phyloP scores from a whole-genome alignment of 2,113 vertebrate species.

The Petromus typicus region DNA sequence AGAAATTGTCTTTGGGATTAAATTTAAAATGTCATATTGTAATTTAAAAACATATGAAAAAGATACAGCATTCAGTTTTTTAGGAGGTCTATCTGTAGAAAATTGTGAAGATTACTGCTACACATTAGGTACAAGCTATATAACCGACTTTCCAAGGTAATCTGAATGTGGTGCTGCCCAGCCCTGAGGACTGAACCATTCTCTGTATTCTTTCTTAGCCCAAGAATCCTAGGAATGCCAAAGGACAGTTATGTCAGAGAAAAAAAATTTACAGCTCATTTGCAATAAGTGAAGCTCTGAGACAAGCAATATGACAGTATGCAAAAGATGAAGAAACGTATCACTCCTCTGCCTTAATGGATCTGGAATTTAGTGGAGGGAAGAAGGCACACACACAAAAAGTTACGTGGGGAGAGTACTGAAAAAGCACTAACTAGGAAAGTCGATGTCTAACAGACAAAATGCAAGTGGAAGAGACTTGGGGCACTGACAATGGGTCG shows the following conservation, averaged over 20 bases:
- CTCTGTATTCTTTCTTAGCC: not conserved
- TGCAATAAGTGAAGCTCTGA: not conserved
- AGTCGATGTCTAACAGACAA: not conserved
- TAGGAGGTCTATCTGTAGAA: not conserved
- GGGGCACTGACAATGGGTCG: not conserved
- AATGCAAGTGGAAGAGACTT: not conserved
- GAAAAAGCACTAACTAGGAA: not conserved
- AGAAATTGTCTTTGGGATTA: conserved; percentile 14
- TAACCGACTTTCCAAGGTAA: not conserved
- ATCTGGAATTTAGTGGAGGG: not conserved
- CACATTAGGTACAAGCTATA: not conserved
- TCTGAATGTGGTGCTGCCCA: not conserved
- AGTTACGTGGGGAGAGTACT: not conserved
- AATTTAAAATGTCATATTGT: not conserved
- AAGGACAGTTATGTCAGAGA: not conserved
- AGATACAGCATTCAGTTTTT: not conserved
- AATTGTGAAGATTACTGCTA: not conserved
- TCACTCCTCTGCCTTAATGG: not conserved
- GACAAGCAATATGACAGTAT: not conserved
- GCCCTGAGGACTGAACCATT: not conserved
- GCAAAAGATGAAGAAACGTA: not conserved
- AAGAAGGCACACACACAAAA: conserved; percentile 7
- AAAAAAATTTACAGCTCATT: not conserved
- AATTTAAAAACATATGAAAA: not conserved
- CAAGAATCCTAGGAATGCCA: not conserved